Conservation (phyloP, 2,797 vertebrate genomes). For the Spheniscus humboldti region DNA sequence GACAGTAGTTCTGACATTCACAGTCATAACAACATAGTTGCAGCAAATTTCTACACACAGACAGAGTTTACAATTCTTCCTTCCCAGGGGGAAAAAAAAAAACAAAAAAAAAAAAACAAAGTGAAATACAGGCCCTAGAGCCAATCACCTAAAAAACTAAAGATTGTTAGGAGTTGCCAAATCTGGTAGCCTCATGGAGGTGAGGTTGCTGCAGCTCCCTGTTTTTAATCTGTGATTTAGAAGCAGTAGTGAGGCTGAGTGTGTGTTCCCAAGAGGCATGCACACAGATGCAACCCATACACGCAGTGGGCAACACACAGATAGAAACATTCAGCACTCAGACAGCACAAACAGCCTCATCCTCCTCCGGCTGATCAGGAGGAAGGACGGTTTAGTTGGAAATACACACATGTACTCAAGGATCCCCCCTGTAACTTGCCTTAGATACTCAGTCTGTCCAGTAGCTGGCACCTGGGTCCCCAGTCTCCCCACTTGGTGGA, state of each 20-base stretch:
- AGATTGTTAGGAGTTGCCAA: background rate
- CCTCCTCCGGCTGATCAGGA: background rate
- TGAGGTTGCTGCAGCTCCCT: background rate
- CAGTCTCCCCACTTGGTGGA: too few species aligned
- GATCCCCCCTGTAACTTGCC: background rate
- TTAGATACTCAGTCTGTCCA: background rate
- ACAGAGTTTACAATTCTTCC: background rate
- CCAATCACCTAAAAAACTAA: background rate
- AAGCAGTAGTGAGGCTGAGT: background rate
- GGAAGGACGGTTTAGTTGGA: background rate
- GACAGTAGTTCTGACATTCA: background rate
- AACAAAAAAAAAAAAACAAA: background rate
- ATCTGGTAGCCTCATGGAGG: background rate
- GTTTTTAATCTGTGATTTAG: background rate
- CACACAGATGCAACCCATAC: background rate
- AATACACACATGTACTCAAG: background rate
- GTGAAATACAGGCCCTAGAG: background rate
- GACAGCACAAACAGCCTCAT: background rate
- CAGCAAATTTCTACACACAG: background rate
- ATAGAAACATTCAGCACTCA: background rate
- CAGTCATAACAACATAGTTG: background rate
- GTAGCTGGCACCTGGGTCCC: background rate
- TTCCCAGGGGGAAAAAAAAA: background rate
- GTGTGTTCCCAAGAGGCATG: background rate
- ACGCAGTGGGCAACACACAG: fast-evolving